Percentiles rank a stretch among this genome's conserved stretches.
These are phyloP conservation scores for Centropus bengalensis DNA, from an alignment of 2,113 vertebrate genomes.

Conservation along the genomic window DNA sequence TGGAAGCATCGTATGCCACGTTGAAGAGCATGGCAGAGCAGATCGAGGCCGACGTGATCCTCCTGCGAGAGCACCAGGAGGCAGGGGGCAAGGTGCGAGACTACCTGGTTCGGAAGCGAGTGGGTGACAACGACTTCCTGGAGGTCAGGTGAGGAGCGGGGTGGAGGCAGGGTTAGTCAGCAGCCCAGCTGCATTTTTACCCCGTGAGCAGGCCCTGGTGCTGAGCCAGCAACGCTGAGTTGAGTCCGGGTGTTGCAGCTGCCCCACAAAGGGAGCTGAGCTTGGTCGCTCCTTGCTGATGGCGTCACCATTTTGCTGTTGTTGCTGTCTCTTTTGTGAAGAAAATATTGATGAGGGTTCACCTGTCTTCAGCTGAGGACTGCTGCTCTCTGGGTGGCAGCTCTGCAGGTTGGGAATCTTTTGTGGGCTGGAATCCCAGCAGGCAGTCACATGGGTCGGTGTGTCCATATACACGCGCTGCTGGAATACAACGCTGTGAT, in stretches of 20 bases:
- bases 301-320: background rate
- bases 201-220: background rate
- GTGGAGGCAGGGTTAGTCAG: conserved; percentile 36
- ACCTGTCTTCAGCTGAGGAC: background rate
- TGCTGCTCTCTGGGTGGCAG: background rate
- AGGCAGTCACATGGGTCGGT: background rate
- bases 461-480: accelerated
- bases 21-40: conserved; percentile 95
- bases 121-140: conserved; percentile 97
- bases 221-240: conserved; percentile 32
- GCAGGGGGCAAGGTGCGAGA: conserved; percentile 90
- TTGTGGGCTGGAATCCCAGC: background rate
- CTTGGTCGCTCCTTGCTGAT: conserved; percentile 41
- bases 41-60: conserved; percentile 91
- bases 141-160: conserved; percentile 92
- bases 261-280: background rate
- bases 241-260: background rate
- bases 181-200: conserved; percentile 38
- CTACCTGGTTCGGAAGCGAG: conserved; percentile 92
- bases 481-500: background rate
- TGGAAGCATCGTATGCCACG: conserved; percentile 95
- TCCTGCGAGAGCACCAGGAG: conserved; percentile 90
- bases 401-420: background rate
- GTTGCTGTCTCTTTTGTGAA: background rate
- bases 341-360: background rate